A percentile compares a stretch with the other conserved stretches of the same genome.
phyloP scores from a whole-genome alignment of 2,888 invertebrate genomes.

The Apantesis nais region DNA sequence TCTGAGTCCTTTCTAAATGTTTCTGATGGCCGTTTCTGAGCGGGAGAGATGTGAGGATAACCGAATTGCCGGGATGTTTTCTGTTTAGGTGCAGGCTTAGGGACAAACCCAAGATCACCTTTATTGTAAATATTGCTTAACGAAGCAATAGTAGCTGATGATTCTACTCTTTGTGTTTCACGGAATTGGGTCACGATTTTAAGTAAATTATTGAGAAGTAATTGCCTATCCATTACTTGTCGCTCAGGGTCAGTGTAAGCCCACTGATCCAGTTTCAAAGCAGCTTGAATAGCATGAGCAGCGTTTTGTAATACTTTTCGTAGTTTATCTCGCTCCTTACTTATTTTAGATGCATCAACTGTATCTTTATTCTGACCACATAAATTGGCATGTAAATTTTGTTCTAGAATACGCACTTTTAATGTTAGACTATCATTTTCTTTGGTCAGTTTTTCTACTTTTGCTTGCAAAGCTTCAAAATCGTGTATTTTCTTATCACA shows the following conservation, averaged over 20 bases:
- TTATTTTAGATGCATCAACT: conserved; percentile 75
- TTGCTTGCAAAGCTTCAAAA: conserved; percentile 67
- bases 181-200: conserved; percentile 77
- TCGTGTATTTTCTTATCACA: conserved; percentile 73
- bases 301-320: conserved; percentile 87
- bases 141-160: conserved; percentile 78
- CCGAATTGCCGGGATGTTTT: neutral
- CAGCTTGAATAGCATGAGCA: conserved; percentile 84
- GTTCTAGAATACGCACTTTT: conserved; percentile 82
- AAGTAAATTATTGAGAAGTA: conserved; percentile 84
- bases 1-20: conserved; percentile 15
- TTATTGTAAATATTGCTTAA: conserved; percentile 85
- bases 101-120: conserved; percentile 89
- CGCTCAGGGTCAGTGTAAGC: conserved; percentile 63
- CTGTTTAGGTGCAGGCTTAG: conserved; percentile 58
- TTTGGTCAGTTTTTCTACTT: conserved; percentile 69
- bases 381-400: conserved; percentile 83
- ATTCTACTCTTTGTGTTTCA: conserved; percentile 65
- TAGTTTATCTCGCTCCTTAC: conserved; percentile 83
- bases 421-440: conserved; percentile 76
- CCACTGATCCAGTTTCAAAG: conserved; percentile 84
- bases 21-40: neutral
- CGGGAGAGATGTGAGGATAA: neutral
- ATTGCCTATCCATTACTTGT: conserved; percentile 76
- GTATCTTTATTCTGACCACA: conserved; percentile 78